Base-by-base conservation (phyloP, 1,140 invertebrate species). In the Aplysia californica region DNA sequence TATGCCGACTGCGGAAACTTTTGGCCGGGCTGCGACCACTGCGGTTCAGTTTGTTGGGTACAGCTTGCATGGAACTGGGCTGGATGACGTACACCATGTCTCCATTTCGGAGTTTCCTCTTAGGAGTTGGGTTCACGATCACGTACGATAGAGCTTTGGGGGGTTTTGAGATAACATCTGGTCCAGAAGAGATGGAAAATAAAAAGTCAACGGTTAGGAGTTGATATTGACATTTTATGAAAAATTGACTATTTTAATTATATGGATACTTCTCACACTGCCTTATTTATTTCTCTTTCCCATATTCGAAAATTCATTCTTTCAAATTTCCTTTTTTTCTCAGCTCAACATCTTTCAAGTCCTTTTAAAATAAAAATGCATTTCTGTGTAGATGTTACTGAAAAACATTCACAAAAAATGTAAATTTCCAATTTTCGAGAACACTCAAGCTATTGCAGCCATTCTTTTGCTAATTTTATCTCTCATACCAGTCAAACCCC, bases 21-120 rank as follows among this genome's bases (percentile, higher is more conserved):
- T 61, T 72, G 44, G 15, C 35, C 23, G 29, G 4, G 39, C 23
- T 64, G 10, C 70, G 23, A 15, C 70, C 44, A 35, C 70, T 61
- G 5, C 66, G 36, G 61, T 72, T 75, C 20, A 79, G 65, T 59
- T 84, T 81, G 67, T 77, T 84, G 23, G 85, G 85, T 41, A 87
- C 73, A 31, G 85, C 85, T 75, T 79, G 81, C 85, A 87, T 87
- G 41, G 83, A 80, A 75, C 83, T 84, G 18, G 85, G 85, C 61
- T 87, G 85, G 35, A 87, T 81, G 20, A 87, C 85, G 77, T 67
- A 78, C 76, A 79, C 72, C 44, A 79, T 80, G 29, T 81, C 75
- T 66, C 76, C 76, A 69, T 71, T 72, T 31, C 55, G 75, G n/a
- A 80, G 44, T 33, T 75, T 80, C 10, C 77, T 33, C n/a, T 69